phyloP scores from a whole-genome alignment of 1,140 invertebrate species.

The Bombus superbus region DNA sequence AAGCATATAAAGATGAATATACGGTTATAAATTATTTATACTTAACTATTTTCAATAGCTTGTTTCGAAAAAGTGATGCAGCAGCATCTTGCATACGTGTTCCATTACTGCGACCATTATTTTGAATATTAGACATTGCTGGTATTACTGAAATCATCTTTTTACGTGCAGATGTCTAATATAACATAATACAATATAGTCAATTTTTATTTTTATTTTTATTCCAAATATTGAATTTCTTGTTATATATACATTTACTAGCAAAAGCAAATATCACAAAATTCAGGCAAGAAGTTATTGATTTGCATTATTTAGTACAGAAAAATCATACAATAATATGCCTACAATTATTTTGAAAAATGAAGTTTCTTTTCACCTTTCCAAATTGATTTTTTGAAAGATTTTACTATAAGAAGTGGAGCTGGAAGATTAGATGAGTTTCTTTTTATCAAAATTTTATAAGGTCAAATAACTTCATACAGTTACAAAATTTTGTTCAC shows the following conservation, averaged over 20 bases:
- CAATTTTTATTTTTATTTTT: neutral
- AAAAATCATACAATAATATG: too few relatives aligned
- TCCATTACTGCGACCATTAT: constrained; percentile 64
- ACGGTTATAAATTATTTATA: constrained; percentile 7
- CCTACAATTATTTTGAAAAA: too few relatives aligned
- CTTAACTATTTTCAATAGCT: constrained; percentile 74
- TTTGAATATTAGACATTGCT: constrained; percentile 76
- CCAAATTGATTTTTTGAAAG: too few relatives aligned
- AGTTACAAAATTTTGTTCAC: neutral
- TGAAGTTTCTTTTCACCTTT: too few relatives aligned
- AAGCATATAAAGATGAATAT: neutral
- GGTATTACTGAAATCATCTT: constrained; percentile 82
- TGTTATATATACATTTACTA: too few relatives aligned
- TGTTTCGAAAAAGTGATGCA: constrained; percentile 73
- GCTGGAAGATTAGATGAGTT: neutral
- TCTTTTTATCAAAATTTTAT: neutral
- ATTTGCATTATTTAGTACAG: too few relatives aligned
- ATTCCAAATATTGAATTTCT: neutral
- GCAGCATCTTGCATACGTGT: constrained; percentile 77
- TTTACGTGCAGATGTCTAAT: constrained; percentile 79
- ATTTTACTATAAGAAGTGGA: too few relatives aligned
- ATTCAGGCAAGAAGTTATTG: too few relatives aligned
- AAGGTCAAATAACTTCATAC: neutral
- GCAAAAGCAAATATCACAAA: too few relatives aligned
- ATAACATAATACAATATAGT: constrained; percentile 38